Evolutionary conservation across 2,797 vertebrate species (phyloP).

Genomic region (Poecilia picta): DNA sequence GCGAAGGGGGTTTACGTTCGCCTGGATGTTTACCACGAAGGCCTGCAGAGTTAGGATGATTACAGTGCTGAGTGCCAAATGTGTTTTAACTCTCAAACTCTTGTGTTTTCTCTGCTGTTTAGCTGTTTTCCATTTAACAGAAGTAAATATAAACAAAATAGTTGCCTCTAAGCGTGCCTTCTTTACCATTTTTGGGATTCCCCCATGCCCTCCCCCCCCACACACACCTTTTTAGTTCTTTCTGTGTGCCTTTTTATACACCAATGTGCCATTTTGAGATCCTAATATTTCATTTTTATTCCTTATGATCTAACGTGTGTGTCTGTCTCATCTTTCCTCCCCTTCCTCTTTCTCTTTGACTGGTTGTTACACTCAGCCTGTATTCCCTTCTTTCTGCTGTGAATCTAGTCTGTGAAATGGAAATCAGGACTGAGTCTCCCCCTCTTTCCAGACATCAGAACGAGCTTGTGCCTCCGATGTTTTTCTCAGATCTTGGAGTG

Average conservation of each 20-base stretch:
- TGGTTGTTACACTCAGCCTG: conserved; percentile 60
- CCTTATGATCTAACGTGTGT: conserved; percentile 16
- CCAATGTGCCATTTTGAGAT: conserved; percentile 40
- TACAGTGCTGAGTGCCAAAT: conserved; percentile 66
- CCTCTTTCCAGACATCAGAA: conserved; percentile 85
- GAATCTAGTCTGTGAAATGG: conserved; percentile 87
- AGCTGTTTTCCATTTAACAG: conserved; percentile 20
- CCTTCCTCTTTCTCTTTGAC: conserved; percentile 46
- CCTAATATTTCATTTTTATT: conserved; percentile 47
- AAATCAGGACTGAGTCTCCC: conserved; percentile 84
- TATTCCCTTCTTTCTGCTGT: conserved; percentile 61
- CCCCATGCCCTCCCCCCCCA: neutral
- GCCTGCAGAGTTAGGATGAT: conserved; percentile 68
- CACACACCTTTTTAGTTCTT: conserved; percentile 6
- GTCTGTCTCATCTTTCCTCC: conserved; percentile 32
- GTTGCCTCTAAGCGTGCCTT: conserved; percentile 19
- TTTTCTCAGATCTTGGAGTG: conserved; percentile 82
- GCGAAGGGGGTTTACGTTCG: conserved; percentile 40
- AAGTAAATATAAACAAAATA: conserved; percentile 14
- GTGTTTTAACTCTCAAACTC: conserved; percentile 49
- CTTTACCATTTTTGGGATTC: conserved; percentile 17
- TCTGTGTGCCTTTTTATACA: conserved; percentile 27
- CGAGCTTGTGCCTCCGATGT: conserved; percentile 84
- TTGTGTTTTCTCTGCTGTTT: conserved; percentile 28
- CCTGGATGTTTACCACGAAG: conserved; percentile 65